Evolutionary conservation across 2,888 invertebrate genomes (phyloP).

Genomic region (Standfussiana lucernea): DNA sequence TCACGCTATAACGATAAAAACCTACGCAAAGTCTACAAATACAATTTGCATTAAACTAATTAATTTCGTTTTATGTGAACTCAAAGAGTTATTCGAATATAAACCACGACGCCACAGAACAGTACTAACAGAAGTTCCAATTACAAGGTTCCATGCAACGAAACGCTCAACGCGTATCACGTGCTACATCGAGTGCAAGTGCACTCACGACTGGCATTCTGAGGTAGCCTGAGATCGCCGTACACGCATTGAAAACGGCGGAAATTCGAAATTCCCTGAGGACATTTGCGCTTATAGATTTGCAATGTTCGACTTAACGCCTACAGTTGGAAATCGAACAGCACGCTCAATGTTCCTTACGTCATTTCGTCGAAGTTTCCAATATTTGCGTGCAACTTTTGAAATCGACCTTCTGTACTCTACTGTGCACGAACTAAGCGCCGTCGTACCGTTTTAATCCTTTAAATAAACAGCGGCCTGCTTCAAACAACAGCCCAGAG

Average conservation of each 20-base stretch:
- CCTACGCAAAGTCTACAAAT: background rate
- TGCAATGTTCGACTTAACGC: background rate
- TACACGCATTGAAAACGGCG: background rate
- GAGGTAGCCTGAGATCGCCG: background rate
- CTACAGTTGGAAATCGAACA: background rate
- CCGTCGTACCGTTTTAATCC: conserved; percentile 56
- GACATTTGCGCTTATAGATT: background rate
- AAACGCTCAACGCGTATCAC: background rate
- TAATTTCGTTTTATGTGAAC: conserved; percentile 56
- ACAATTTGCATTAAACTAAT: conserved; percentile 52
- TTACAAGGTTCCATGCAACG: background rate
- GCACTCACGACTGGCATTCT: background rate
- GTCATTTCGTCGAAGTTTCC: background rate
- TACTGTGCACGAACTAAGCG: conserved; percentile 29
- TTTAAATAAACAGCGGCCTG: conserved; percentile 48
- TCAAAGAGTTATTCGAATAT: conserved; percentile 47
- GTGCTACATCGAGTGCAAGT: no score
- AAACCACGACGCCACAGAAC: conserved; percentile 12
- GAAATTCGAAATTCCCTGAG: background rate
- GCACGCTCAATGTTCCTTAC: background rate
- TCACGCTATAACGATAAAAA: background rate
- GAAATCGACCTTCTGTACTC: conserved; percentile 16
- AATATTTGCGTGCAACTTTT: background rate
- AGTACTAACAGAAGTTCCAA: conserved; percentile 11
- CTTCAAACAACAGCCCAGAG: conserved; percentile 42